Conservation (phyloP, 2,888 invertebrate species). For the Brachyptera putata region DNA sequence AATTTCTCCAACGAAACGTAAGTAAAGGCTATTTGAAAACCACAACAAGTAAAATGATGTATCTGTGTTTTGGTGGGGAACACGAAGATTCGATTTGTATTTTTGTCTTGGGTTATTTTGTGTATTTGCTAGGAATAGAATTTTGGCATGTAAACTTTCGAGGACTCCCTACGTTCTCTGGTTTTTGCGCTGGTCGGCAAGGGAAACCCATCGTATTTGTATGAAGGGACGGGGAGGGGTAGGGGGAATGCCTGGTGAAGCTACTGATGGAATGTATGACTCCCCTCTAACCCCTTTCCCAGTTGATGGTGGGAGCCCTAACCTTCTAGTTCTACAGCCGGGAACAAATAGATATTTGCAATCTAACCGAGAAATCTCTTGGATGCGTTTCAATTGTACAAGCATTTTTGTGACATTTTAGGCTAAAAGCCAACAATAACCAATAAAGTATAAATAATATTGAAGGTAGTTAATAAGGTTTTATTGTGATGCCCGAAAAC, state of each 20-base stretch:
- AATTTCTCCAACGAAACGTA: constrained; percentile 29
- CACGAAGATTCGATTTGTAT: not conserved
- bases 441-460: no score
- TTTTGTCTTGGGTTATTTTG: constrained; percentile 4
- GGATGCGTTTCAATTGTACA: not conserved
- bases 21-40: constrained; percentile 7
- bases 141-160: constrained; percentile 15
- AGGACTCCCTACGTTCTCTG: constrained; percentile 2
- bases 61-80: not conserved
- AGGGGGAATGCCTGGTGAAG: not conserved
- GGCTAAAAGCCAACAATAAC: not conserved
- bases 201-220: constrained; percentile 18
- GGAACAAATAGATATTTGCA: not conserved
- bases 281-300: constrained; percentile 17
- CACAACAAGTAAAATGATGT: not conserved
- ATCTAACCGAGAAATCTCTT: not conserved
- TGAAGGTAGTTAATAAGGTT: no score
- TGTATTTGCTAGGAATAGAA: constrained; percentile 12
- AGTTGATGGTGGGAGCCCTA: not conserved
- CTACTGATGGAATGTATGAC: constrained; percentile 30
- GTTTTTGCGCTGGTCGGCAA: constrained; percentile 6
- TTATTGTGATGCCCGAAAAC: no score
- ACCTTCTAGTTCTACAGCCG: not conserved
- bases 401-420: not conserved
- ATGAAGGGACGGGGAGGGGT: constrained; percentile 3